These are phyloP conservation scores for Ooceraea biroi DNA, from an alignment of 1,140 invertebrate genomes.

Conservation along the genomic window DNA sequence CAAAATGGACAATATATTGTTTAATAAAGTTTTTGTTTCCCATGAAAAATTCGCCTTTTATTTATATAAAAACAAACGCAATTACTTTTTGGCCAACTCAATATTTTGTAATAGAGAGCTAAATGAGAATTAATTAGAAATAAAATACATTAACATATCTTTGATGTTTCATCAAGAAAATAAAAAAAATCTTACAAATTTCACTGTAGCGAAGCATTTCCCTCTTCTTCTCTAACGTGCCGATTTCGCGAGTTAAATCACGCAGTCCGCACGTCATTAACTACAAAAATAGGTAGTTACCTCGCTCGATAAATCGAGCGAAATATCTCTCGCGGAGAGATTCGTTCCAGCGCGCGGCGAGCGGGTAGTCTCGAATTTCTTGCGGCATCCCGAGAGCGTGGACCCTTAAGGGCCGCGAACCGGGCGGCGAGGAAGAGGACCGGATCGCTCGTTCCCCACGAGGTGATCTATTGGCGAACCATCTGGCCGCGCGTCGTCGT, in stretches of 20 bases:
- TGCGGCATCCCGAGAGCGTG: not conserved
- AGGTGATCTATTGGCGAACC: slow-evolving; percentile 82
- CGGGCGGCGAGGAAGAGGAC: not conserved
- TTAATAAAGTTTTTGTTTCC: too few species aligned
- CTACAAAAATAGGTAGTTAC: too few species aligned
- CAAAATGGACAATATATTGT: too few species aligned
- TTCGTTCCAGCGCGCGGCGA: slow-evolving; percentile 6
- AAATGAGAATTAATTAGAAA: not conserved
- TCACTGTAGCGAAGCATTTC: not conserved
- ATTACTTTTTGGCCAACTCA: too few species aligned
- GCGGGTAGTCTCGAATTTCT: slow-evolving; percentile 12
- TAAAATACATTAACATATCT: not conserved
- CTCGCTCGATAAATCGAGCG: not conserved
- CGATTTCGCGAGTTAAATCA: not conserved
- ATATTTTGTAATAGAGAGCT: not conserved
- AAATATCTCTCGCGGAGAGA: not conserved
- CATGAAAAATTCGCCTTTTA: too few species aligned
- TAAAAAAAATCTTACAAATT: not conserved
- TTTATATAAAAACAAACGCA: too few species aligned
- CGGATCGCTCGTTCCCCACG: slow-evolving; percentile 47
- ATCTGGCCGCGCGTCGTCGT: slow-evolving; percentile 80
- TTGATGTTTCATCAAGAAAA: not conserved
- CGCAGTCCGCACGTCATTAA: not conserved
- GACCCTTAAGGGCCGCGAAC: slow-evolving; percentile 26
- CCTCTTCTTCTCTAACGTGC: not conserved